Conservation (phyloP, 2,113 vertebrate genomes). For the Prinia subflava region DNA sequence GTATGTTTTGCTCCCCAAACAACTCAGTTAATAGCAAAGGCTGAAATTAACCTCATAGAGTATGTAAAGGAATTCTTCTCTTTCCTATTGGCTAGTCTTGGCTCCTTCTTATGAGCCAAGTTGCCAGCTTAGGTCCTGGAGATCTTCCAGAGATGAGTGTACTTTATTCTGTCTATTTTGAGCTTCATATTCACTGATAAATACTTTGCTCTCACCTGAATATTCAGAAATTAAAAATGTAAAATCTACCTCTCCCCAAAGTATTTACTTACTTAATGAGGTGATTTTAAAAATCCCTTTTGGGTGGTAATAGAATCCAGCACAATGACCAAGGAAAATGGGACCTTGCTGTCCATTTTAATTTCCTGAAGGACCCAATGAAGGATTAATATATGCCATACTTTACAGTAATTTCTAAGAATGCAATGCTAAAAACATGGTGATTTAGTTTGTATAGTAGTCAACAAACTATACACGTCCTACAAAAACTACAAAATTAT, state of each 20-base stretch:
- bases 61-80: not conserved
- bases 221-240: not conserved
- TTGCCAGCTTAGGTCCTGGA: not conserved
- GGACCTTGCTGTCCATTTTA: not conserved
- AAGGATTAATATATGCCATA: not conserved
- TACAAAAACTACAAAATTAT: not conserved
- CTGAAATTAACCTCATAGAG: not conserved
- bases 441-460: not conserved
- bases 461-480: rapidly evolving
- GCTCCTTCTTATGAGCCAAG: not conserved
- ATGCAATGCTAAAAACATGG: not conserved
- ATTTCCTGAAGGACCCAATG: not conserved
- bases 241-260: not conserved
- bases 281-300: not conserved
- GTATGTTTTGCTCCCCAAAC: not conserved
- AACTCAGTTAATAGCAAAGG: not conserved
- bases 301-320: not conserved
- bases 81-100: not conserved
- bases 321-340: not conserved
- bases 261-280: not conserved
- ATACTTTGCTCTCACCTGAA: not conserved
- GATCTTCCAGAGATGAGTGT: not conserved
- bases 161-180: not conserved
- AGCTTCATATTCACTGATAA: not conserved
- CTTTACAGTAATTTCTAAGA: not conserved